phyloP scores from a whole-genome alignment of 92 coral and sea anemone genomes.

The Phymanthus crucifer region DNA sequence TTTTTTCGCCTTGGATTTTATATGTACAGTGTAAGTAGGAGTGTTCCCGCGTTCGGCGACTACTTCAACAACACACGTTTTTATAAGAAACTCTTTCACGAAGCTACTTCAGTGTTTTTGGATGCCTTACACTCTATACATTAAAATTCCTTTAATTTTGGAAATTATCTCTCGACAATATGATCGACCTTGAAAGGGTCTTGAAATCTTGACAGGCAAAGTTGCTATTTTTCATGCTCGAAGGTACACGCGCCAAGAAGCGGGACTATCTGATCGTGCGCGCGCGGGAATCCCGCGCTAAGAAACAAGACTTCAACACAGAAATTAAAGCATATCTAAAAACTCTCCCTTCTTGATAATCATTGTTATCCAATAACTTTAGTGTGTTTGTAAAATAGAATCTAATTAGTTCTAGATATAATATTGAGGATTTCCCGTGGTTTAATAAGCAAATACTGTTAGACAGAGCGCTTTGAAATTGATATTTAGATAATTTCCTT shows the following conservation, averaged over 20 bases:
- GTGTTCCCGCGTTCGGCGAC: too few species aligned
- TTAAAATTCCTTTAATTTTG: background rate
- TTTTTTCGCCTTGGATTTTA: too few species aligned
- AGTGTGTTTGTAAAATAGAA: background rate
- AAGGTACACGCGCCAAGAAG: background rate
- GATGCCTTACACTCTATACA: background rate
- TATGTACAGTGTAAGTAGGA: too few species aligned
- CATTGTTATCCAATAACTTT: background rate
- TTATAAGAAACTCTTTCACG: background rate
- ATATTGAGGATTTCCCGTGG: background rate
- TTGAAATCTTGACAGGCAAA: background rate
- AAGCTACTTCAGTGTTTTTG: background rate
- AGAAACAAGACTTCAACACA: background rate
- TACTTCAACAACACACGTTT: background rate
- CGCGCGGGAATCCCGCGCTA: background rate
- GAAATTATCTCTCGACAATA: conserved; percentile 12
- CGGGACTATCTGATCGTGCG: background rate
- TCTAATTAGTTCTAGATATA: background rate
- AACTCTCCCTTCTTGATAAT: background rate
- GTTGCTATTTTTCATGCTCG: conserved; percentile 2
- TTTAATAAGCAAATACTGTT: background rate
- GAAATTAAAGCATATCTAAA: background rate
- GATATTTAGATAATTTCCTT: background rate
- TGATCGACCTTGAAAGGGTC: background rate
- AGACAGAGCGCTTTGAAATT: background rate